phyloP scores from a whole-genome alignment of 2,113 vertebrate species.

The Melanerpes formicivorus region DNA sequence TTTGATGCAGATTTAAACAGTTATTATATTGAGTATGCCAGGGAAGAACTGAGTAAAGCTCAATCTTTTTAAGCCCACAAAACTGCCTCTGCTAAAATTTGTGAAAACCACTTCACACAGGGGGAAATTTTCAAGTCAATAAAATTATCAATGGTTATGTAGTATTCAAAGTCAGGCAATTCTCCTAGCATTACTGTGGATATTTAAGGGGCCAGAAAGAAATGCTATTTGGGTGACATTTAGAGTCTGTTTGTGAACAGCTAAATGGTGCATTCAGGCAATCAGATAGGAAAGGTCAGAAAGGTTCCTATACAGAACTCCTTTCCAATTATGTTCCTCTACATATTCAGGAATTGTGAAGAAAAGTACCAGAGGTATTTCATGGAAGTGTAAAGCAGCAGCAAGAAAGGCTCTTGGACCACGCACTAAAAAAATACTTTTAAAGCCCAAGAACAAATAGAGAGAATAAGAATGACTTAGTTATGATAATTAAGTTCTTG shows the following conservation, averaged over 20 bases:
- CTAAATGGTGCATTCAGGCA: background rate
- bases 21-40: background rate
- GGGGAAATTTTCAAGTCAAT: background rate
- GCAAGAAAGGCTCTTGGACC: background rate
- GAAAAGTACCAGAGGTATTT: background rate
- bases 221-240: background rate
- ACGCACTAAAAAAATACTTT: background rate
- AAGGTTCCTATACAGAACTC: background rate
- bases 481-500: background rate
- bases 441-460: background rate
- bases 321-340: background rate
- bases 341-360: background rate
- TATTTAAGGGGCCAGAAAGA: background rate
- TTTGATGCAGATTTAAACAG: background rate
- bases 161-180: constrained; percentile 17
- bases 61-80: background rate
- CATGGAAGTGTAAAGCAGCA: background rate
- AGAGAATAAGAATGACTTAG: background rate
- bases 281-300: background rate
- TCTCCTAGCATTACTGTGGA: background rate
- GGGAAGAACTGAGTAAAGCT: background rate
- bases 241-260: background rate
- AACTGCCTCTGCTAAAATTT: background rate
- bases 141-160: background rate
- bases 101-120: background rate